Base-by-base conservation (phyloP, 1,140 invertebrate species). In the Plectrocnemia conspersa region DNA sequence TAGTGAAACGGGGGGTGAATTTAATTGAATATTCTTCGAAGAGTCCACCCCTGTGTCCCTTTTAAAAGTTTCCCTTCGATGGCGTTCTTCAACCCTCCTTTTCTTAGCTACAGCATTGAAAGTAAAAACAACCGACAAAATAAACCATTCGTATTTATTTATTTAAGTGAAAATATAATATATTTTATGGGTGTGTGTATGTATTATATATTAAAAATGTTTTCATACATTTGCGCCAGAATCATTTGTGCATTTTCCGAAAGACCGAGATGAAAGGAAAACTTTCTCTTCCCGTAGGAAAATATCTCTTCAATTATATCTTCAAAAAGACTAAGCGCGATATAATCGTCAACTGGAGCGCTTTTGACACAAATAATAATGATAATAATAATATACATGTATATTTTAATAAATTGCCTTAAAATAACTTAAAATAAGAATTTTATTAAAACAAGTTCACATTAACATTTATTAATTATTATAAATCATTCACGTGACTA, bases 1-100 rank as follows among this genome's bases (percentile, higher is more conserved):
- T 60, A 52, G 49, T 56, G 44, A 52, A 56, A 56, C 47, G 54
- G 58, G 53, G 53, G 54, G 47, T 50, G 49, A 52, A 56, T 60
- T 60, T 56, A 60, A 56, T 60, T 56, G 54, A 60, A 56, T 60
- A 55, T 56, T 55, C 45, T 32, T 41, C 29, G 25, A 16, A 40
- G 36, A 36, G 40, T 42, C 50, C 38, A 41, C 50, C 50, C 50
- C 38, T 13, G 47, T 50, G 47, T 50, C 47, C 47, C 50, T 52
- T 52, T 52, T 52, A 42, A 52, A 52, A 52, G 18, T 44, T 29
- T 41, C 40, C 21, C 46, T 21, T 25, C 48, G 33, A 13, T 50
- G 7, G 27, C n/a, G 21, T 25, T 46, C 22, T 46, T 27, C 5
- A 6, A 6, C 18, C 27, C 47, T 33, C 47, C 15, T 23, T 25